Base-by-base conservation (phyloP, 2,797 vertebrate genomes). In the Siniperca obscura region DNA sequence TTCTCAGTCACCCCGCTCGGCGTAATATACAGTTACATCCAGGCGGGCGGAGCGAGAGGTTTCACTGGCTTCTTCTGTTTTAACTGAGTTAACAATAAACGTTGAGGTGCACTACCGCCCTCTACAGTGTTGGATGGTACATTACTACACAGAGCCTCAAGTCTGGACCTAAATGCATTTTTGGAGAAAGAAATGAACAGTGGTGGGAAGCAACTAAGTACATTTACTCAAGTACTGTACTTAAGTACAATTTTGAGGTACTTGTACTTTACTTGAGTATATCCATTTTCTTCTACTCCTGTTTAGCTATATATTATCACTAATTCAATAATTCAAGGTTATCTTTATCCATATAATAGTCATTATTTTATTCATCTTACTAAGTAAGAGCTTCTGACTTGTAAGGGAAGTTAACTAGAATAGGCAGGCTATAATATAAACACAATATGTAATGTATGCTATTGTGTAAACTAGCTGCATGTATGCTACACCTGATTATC, bases 1-100 rank as follows among this genome's bases (percentile, higher is more conserved):
- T 73, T 56, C 1, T 72, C 52, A 25, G 34, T 76, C 55, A 46
- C 27, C 70, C 70, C 27, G 11, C 42, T 67, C 53, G 8, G n/a
- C 7, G 40, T 27, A 60, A 38, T 12, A 25, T 19, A 46, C 61
- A 8, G 40, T 30, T 5, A 25, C 25, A 72, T 79, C 75, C 70
- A 61, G 55, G 56, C 27, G 59, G 80, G 70, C 76, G 70, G 61
- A 76, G 69, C 76, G n/a, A 80, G n/a, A 52, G 16, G 36, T 0
- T 30, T 53, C 34, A 7, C 14, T 0, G 27, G 6, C 79, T 88
- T 82, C 74, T 38, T 17, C 0, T 3, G 36, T 69, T 9, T 12
- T 10, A 13, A 34, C 7, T 3, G 4, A 3, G 7, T 7, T 5
- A 6, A 56, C 7, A 16, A 25, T 13, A 3, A 11, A 10, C 38